Base-by-base conservation (phyloP, 2,888 invertebrate species). In the Lepidocyrtinus sp. region DNA sequence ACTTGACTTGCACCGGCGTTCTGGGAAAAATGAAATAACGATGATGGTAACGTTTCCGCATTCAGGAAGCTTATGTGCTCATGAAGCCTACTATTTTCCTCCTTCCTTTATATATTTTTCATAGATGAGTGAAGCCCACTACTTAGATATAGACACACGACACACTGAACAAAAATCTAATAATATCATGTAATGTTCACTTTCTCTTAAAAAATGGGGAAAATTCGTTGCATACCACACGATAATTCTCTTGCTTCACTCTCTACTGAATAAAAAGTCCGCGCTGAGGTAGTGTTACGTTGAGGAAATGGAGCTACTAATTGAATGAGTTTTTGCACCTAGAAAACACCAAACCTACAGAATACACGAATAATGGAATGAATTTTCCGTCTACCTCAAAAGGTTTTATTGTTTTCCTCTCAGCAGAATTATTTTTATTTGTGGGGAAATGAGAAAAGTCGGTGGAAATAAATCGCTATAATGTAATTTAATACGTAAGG, bases 321-420 rank as follows among this genome's bases (percentile, higher is more conserved):
- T 78, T 78, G 78, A 78, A 78, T 78, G 78, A 72, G 69, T 73
- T 73, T 70, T 75, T 77, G 64, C 70, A 72, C 73, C 72, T 36
- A 36, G 5, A 5, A 36, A n/a, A n/a, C n/a, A n/a, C n/a, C n/a
- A n/a, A n/a, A n/a, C n/a, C n/a, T n/a, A n/a, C n/a, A n/a, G n/a
- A n/a, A n/a, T n/a, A n/a, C n/a, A n/a, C n/a, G n/a, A n/a, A n/a
- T n/a, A n/a, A n/a, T n/a, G n/a, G n/a, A n/a, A n/a, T n/a, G n/a
- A n/a, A n/a, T n/a, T n/a, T n/a, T n/a, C n/a, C n/a, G n/a, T n/a
- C n/a, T n/a, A n/a, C n/a, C n/a, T n/a, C n/a, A n/a, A n/a, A n/a
- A n/a, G n/a, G n/a, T n/a, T n/a, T n/a, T n/a, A n/a, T n/a, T n/a
- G n/a, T n/a, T n/a, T n/a, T n/a, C n/a, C n/a, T n/a, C n/a, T n/a